A percentile compares a stretch with the other conserved stretches of the same genome.
These are phyloP conservation scores for Caerostris extrusa DNA, from an alignment of 1,140 invertebrate species.

Conservation along the genomic window DNA sequence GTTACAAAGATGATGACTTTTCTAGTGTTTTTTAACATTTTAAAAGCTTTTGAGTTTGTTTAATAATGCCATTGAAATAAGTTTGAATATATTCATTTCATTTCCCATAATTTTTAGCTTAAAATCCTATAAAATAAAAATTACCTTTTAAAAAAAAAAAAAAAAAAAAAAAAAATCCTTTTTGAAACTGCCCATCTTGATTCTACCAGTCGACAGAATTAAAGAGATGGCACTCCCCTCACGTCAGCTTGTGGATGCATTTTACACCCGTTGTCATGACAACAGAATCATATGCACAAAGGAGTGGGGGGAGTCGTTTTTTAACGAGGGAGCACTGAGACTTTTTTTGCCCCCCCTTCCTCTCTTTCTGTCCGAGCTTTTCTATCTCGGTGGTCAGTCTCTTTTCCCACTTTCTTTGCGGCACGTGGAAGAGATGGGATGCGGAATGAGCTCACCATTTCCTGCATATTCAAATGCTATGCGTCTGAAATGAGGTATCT, in stretches of 20 bases:
- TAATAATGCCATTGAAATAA: no score
- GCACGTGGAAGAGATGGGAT: background rate
- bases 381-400: background rate
- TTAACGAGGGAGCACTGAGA: conserved; percentile 54
- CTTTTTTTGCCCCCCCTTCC: conserved; percentile 10
- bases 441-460: background rate
- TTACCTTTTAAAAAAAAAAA: no score
- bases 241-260: conserved; percentile 49
- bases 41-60: no score
- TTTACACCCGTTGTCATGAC: conserved; percentile 72
- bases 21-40: no score
- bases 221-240: conserved; percentile 1
- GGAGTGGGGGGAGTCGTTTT: conserved; percentile 57
- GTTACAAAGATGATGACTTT: no score
- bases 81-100: no score
- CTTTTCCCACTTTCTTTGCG: conserved; percentile 50
- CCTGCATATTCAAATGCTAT: no score
- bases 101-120: no score
- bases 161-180: background rate
- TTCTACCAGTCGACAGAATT: background rate
- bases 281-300: conserved; percentile 67
- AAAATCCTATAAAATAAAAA: no score
- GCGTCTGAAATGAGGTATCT: no score
- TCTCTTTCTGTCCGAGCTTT: conserved; percentile 37
- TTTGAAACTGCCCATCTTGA: background rate